These are phyloP conservation scores for Andrena hattorfiana DNA, from an alignment of 2,888 invertebrate species.

Conservation along the genomic window DNA sequence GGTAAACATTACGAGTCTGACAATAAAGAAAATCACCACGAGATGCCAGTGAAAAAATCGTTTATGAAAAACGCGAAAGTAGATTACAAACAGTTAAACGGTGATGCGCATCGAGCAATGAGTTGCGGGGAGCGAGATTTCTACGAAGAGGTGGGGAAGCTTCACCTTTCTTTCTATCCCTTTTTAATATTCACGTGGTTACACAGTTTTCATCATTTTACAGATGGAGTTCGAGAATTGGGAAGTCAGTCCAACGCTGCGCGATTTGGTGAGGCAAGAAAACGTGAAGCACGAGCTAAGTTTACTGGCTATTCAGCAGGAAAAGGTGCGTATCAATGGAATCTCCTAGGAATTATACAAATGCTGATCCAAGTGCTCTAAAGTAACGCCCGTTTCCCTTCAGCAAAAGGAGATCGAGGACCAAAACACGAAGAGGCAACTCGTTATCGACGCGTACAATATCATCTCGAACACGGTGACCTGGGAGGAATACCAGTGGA, in stretches of 20 bases:
- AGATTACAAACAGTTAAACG: conserved; percentile 79
- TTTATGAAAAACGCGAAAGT: conserved; percentile 48
- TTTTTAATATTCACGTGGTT: not conserved
- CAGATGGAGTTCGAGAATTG: conserved; percentile 82
- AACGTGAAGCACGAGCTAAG: conserved; percentile 81
- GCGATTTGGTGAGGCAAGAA: conserved; percentile 80
- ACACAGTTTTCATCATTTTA: conserved; percentile 17
- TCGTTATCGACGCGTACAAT: conserved; percentile 81
- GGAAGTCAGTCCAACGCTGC: conserved; percentile 80
- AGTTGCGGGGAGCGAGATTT: conserved; percentile 80
- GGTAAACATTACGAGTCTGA: conserved; percentile 36
- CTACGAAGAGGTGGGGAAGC: conserved; percentile 77
- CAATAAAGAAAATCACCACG: conserved; percentile 35
- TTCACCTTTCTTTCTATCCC: not conserved
- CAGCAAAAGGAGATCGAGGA: conserved; percentile 82
- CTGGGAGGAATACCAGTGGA: conserved; percentile 84
- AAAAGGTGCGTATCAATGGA: conserved; percentile 74
- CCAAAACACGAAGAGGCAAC: conserved; percentile 81
- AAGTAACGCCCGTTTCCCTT: conserved; percentile 21
- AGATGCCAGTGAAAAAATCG: conserved; percentile 43
- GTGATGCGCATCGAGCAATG: conserved; percentile 82
- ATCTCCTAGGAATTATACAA: not conserved
- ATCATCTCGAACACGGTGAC: conserved; percentile 71
- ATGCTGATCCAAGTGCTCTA: not conserved
- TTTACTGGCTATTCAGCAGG: conserved; percentile 80